Evolutionary conservation across 2,888 invertebrate genomes (phyloP), one percentile per base, ranked within the genome.

Genomic region (Minunthozetes semirufus): DNA sequence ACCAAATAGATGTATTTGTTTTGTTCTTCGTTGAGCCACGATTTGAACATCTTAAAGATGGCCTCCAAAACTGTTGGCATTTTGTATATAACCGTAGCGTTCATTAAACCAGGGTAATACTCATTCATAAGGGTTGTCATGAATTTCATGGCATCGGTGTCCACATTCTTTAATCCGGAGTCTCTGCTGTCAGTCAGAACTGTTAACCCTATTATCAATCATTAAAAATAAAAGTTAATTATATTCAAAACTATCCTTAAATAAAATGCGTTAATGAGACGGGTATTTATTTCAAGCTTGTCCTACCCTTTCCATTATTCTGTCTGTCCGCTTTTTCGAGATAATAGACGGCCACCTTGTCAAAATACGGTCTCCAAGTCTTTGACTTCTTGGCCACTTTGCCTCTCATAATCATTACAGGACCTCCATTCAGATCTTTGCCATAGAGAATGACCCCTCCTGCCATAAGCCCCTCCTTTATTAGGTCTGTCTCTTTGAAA

Each of bases 1-100:
- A 68, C 29, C 5, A 68, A 22, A 68, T 68, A 68, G 1, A 68
- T 68, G 19, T 68, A 68, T 68, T 68, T 68, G 22, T 5, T 33
- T 22, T 68, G 68, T 68, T 68, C 68, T 13, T 68, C 68, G 19
- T 42, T 68, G 22, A 68, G 68, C 68, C 42, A 42, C 38, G 38
- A 22, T 0, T 46, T 42, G 46, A 38, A 15, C 68, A 68, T 22
- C 25, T 46, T 42, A 22, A 22, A 68, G 9, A 46, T 46, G 13
- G 68, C 46, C 25, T 68, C 68, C 11, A 68, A 13, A 42, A 68
- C 46, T 42, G 22, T 25, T 0, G 68, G 68, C 46, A 68, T 46
- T 19, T 68, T 68, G 19, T 46, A 68, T 11, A 68, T 33, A 1
- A 68, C 6, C 0, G 22, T 5, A 0, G 68, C 13, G 3, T 22